phyloP scores from a whole-genome alignment of 2,113 vertebrate species.

The Notechis scutatus region DNA sequence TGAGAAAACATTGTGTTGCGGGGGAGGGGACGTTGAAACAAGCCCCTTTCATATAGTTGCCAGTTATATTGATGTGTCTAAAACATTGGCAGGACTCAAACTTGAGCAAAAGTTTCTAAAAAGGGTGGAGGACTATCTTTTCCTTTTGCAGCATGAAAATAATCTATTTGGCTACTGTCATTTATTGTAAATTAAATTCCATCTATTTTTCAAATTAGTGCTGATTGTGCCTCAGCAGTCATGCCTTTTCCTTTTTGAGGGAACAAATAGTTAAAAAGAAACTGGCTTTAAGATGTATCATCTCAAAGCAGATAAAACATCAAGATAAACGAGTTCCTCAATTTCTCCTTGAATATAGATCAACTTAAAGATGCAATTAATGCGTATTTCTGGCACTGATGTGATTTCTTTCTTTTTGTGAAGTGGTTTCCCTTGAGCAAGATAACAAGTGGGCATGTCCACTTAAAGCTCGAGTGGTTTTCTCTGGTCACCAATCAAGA shows the following conservation, averaged over 20 bases:
- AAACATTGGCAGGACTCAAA: neutral
- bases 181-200: neutral
- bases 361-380: neutral
- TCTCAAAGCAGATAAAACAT: neutral
- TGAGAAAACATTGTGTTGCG: neutral
- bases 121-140: neutral
- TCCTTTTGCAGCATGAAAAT: neutral
- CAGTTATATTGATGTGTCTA: neutral
- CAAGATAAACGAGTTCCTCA: accelerated
- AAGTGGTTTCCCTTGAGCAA: slow-evolving; percentile 89
- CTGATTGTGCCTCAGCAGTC: neutral
- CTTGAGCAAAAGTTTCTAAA: neutral
- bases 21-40: neutral
- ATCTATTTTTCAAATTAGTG: neutral
- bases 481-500: slow-evolving; percentile 75
- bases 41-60: neutral
- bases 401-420: neutral
- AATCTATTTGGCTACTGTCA: neutral
- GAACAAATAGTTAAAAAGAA: neutral
- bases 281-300: neutral
- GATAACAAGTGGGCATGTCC: slow-evolving; percentile 75
- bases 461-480: slow-evolving; percentile 88
- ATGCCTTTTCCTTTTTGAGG: neutral
- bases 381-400: neutral
- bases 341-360: accelerated